Conservation (phyloP, 1,140 invertebrate species). For the Diabrotica undecimpunctata region DNA sequence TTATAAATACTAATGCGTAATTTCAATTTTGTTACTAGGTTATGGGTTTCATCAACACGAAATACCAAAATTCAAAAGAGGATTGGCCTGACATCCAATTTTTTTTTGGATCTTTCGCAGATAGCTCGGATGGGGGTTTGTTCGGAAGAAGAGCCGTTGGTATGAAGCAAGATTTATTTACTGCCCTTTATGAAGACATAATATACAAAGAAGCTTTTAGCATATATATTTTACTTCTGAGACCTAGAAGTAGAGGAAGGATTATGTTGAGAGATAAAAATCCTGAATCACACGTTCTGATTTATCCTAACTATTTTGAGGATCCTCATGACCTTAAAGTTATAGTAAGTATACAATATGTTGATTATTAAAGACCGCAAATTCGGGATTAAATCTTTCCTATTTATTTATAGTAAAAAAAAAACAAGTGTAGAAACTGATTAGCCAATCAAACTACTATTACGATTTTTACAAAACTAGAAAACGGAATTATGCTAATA, state of each 20-base stretch:
- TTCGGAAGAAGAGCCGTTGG: constrained; percentile 64
- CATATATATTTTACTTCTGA: constrained; percentile 67
- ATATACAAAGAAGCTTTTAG: constrained; percentile 64
- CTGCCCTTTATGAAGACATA: constrained; percentile 63
- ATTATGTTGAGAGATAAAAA: constrained; percentile 63
- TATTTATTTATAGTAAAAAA: no score
- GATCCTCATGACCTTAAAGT: constrained; percentile 63
- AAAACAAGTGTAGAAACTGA: no score
- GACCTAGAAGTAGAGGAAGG: constrained; percentile 71
- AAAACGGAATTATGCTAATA: no score
- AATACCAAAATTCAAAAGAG: constrained; percentile 58
- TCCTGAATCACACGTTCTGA: constrained; percentile 67
- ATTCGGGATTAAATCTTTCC: no score
- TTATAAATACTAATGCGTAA: no score
- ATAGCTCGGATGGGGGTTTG: constrained; percentile 72
- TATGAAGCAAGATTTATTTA: constrained; percentile 63
- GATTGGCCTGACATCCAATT: constrained; percentile 79
- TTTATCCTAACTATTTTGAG: constrained; percentile 77
- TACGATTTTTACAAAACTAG: no score
- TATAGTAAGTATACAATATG: constrained; percentile 49
- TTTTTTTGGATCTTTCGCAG: constrained; percentile 65
- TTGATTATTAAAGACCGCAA: no score
- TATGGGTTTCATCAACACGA: constrained; percentile 73
- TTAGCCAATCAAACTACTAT: no score
- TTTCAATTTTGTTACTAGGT: constrained; percentile 28